These are phyloP conservation scores for Suricata suricatta DNA, from an alignment of 2,113 vertebrate genomes.

Conservation along the genomic window DNA sequence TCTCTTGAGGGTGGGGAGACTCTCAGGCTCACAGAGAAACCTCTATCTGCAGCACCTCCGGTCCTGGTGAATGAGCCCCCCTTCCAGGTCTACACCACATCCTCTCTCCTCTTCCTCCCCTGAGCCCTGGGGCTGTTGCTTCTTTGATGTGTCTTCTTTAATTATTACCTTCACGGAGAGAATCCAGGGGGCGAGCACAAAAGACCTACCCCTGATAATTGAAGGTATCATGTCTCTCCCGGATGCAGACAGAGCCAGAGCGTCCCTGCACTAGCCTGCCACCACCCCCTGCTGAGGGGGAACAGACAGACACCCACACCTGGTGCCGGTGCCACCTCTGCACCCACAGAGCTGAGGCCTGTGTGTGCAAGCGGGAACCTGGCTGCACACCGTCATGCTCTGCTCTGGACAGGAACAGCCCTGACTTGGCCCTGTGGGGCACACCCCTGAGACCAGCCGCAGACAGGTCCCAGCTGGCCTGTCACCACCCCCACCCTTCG, in stretches of 20 bases:
- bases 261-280: rapidly evolving
- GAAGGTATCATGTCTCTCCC: neutral
- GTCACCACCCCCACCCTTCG: neutral
- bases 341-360: neutral
- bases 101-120: too few species aligned
- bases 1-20: rapidly evolving
- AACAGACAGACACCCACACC: rapidly evolving
- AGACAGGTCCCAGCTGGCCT: rapidly evolving
- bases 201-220: neutral
- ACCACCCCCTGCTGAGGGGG: neutral
- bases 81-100: neutral
- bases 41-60: neutral
- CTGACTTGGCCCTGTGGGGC: neutral
- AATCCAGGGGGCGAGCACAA: neutral
- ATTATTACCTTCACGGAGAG: neutral
- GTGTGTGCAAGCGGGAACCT: rapidly evolving
- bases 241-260: neutral
- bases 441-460: neutral
- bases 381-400: neutral
- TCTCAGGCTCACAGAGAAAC: neutral
- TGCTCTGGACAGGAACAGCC: neutral
- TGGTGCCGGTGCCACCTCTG: neutral
- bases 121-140: neutral
- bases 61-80: neutral
- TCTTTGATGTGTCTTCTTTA: neutral